phyloP scores from a whole-genome alignment of 2,113 vertebrate genomes.

The Cyanoderma ruficeps region DNA sequence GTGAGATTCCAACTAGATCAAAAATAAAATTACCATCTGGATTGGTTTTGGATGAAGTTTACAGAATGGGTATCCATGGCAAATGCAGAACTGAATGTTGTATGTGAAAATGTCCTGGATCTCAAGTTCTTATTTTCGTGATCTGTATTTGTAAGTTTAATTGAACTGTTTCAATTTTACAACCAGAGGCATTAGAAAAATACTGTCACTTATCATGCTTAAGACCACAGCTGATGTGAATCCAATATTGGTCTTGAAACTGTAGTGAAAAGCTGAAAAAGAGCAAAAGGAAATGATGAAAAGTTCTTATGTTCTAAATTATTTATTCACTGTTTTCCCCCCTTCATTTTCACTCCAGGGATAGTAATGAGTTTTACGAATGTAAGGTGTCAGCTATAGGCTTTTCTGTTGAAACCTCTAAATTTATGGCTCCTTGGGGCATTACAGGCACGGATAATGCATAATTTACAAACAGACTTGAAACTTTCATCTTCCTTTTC shows the following conservation, averaged over 20 bases:
- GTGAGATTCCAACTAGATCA: neutral
- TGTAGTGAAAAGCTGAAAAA: conserved; percentile 45
- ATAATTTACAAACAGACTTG: conserved; percentile 73
- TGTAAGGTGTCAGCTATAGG: conserved; percentile 71
- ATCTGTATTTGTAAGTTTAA: neutral
- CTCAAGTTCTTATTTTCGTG: neutral
- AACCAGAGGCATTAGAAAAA: neutral
- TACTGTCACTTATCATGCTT: neutral
- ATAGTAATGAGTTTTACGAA: conserved; percentile 74
- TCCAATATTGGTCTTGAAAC: conserved; percentile 40
- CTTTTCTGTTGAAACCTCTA: conserved; percentile 65
- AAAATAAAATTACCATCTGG: neutral
- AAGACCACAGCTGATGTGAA: conserved; percentile 43
- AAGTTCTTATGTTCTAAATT: conserved; percentile 69
- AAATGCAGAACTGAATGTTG: neutral
- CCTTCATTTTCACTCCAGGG: conserved; percentile 59
- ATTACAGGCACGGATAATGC: conserved; percentile 59
- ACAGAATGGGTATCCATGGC: neutral
- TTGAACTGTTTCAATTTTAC: neutral
- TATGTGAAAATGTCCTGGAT: neutral
- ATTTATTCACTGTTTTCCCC: conserved; percentile 63
- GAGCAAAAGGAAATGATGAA: conserved; percentile 59
- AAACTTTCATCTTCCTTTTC: conserved; percentile 69
- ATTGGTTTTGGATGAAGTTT: neutral
- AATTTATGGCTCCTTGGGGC: conserved; percentile 72